These are phyloP conservation scores for Poicephalus gulielmi DNA, from an alignment of 2,113 vertebrate species.

Conservation along the genomic window DNA sequence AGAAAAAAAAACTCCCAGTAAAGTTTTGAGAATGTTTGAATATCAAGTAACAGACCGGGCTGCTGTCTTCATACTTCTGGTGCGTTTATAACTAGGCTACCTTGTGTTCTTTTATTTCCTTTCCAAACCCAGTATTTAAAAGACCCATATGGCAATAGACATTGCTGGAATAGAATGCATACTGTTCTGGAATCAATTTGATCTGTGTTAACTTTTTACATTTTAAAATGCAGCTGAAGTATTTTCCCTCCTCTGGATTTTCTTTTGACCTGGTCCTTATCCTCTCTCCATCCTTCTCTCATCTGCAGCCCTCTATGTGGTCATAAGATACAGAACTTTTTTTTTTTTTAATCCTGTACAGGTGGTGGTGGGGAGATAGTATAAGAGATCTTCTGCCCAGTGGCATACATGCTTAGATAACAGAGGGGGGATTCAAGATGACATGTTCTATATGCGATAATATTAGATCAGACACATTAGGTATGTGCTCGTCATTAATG, in stretches of 20 bases:
- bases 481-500: background rate
- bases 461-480: background rate
- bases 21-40: constrained; percentile 60
- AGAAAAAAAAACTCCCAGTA: constrained; percentile 2
- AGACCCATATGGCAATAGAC: constrained; percentile 41
- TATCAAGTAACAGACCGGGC: constrained; percentile 67
- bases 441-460: background rate
- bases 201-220: constrained; percentile 7
- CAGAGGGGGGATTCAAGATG: background rate
- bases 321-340: background rate
- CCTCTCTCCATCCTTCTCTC: background rate
- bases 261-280: background rate
- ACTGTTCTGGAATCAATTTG: constrained; percentile 45
- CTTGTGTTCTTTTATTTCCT: constrained; percentile 66
- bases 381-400: background rate
- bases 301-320: background rate
- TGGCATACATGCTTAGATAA: background rate
- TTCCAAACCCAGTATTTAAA: constrained; percentile 67
- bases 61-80: constrained; percentile 64
- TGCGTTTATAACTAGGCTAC: constrained; percentile 63
- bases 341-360: background rate
- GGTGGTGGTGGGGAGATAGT: background rate
- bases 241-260: background rate
- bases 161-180: constrained; percentile 17
- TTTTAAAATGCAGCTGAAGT: constrained; percentile 28